These are phyloP conservation scores for Cephus sareptanus DNA, from an alignment of 2,888 invertebrate species.

Conservation along the genomic window DNA sequence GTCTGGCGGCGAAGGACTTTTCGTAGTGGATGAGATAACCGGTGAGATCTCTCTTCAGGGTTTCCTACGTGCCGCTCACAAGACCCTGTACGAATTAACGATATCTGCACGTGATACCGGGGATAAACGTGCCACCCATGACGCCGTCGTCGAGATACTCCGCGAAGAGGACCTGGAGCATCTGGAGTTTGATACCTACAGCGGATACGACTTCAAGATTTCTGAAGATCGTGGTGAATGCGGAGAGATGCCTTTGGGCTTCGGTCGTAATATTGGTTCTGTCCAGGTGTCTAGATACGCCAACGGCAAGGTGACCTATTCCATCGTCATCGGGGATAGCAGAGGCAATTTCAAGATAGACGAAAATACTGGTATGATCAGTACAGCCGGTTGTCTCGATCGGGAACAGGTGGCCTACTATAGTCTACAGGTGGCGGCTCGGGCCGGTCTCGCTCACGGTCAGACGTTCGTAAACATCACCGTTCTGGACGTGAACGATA, in stretches of 20 bases:
- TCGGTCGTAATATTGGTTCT: constrained; percentile 81
- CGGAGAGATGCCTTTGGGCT: constrained; percentile 50
- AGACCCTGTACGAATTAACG: constrained; percentile 78
- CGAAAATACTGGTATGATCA: constrained; percentile 81
- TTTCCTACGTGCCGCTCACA: constrained; percentile 73
- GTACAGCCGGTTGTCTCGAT: constrained; percentile 83
- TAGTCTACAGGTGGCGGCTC: constrained; percentile 83
- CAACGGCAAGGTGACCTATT: constrained; percentile 72
- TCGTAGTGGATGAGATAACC: constrained; percentile 81
- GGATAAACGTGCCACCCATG: constrained; percentile 76
- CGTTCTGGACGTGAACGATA: constrained; percentile 90
- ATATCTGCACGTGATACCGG: constrained; percentile 87
- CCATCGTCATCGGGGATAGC: constrained; percentile 84
- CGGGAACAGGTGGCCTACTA: constrained; percentile 84
- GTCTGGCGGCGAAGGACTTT: constrained; percentile 83
- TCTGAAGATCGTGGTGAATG: constrained; percentile 81
- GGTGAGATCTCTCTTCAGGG: constrained; percentile 80
- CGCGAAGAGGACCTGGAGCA: constrained; percentile 78
- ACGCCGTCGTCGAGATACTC: constrained; percentile 85
- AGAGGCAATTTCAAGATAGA: constrained; percentile 84
- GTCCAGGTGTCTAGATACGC: constrained; percentile 70
- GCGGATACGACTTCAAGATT: constrained; percentile 85
- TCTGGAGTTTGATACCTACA: constrained; percentile 80
- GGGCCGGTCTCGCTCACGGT: constrained; percentile 80
- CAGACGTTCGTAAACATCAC: constrained; percentile 84